Base-by-base conservation (phyloP, 30 jellyfish, hydroid and myxozoan species). In the Hydra vulgaris region DNA sequence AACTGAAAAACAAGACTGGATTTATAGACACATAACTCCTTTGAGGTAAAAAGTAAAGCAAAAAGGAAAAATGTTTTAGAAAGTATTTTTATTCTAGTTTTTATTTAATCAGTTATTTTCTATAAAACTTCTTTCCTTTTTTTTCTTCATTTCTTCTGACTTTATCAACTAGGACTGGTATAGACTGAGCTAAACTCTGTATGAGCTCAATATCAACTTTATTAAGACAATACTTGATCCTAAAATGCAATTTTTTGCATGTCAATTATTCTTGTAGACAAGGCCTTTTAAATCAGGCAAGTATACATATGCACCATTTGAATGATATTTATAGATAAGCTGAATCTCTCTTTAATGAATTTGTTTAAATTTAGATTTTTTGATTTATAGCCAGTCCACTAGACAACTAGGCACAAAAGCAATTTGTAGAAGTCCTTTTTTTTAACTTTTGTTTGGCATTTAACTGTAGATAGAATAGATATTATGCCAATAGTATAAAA, bases 131-230 rank as follows among this genome's bases (percentile, higher is more conserved):
- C 79, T 21, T 16, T 18, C 73, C 82, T 15, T 74, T 21, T 21
- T 15, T 76, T 15, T 74, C 82, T 21, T 23, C 19, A 76, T 20
- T 76, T 7, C 78, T 18, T 76, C 79, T 24, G 80, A 23, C 40
- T 73, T 73, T 23, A 73, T 54, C 80, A 22, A 52, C 27, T 21
- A 69, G 15, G 27, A 5, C 27, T 40, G 61, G 61, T 40, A 40
- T 40, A 40, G 61, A 40, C 61, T 40, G 61, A 40, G 61, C 61
- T 40, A 69, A 69, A 69, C 26, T 69, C 27, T 69, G 27, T 69
- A 1, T 21, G 27, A 69, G 27, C 27, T 21, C 26, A 69, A 69
- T 40, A 40, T 40, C 61, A 40, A 40, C 61, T 40, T 40, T 40
- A 40, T 40, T 40, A 40, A 40, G 61, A 12, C 61, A 40, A 40